phyloP scores from a whole-genome alignment of 2,888 invertebrate genomes.

The Anoplius nigerrimus region DNA sequence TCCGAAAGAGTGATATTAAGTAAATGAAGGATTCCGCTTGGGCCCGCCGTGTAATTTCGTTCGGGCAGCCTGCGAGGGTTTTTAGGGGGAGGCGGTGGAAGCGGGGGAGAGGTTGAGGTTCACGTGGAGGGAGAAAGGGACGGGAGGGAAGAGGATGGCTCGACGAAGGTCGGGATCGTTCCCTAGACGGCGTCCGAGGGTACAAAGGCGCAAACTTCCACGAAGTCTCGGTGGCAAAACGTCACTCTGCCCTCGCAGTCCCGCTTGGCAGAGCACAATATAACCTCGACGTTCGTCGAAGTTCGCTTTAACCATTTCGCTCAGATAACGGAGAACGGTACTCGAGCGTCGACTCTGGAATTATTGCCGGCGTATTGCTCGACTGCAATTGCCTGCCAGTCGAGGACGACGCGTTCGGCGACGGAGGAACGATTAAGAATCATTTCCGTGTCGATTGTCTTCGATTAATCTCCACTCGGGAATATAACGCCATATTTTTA shows the following conservation, averaged over 20 bases:
- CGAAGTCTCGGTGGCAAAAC: slow-evolving; percentile 44
- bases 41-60: slow-evolving; percentile 41
- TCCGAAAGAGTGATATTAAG: slow-evolving; percentile 33
- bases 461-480: no score
- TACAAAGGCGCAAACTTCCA: slow-evolving; percentile 43
- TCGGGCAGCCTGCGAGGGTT: slow-evolving; percentile 4
- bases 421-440: no score
- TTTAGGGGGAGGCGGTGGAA: not conserved
- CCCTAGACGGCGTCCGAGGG: slow-evolving; percentile 15
- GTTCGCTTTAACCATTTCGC: slow-evolving; percentile 59
- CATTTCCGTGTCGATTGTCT: no score
- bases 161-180: slow-evolving; percentile 47
- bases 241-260: slow-evolving; percentile 50
- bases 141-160: slow-evolving; percentile 21
- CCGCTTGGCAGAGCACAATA: slow-evolving; percentile 66
- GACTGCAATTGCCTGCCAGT: not conserved
- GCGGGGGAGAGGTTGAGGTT: not conserved
- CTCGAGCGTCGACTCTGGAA: slow-evolving; percentile 26
- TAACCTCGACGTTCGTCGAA: slow-evolving; percentile 51
- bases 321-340: slow-evolving; percentile 56
- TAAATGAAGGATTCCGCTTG: slow-evolving; percentile 37
- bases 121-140: not conserved
- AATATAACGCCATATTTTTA: no score
- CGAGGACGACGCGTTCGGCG: no score
- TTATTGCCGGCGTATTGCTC: slow-evolving; percentile 30